phyloP scores from a whole-genome alignment of 2,113 vertebrate species.

The Poicephalus meyeri region DNA sequence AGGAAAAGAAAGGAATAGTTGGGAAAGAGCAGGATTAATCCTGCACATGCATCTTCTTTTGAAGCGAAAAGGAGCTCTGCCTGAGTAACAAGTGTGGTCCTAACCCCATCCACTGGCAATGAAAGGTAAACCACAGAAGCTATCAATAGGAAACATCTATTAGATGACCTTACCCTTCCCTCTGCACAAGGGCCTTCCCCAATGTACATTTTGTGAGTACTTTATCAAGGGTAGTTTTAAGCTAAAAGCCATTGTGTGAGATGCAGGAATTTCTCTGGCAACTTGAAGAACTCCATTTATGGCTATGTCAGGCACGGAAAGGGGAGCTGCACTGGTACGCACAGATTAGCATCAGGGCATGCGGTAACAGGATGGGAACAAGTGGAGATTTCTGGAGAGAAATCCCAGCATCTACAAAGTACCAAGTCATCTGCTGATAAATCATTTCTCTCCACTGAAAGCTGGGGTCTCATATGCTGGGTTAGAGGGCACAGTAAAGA shows the following conservation, averaged over 20 bases:
- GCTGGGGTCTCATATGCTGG: not conserved
- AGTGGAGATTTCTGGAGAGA: not conserved
- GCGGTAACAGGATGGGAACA: not conserved
- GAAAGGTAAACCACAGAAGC: slow-evolving; percentile 54
- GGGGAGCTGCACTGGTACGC: not conserved
- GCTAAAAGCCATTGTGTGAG: not conserved
- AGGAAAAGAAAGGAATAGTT: not conserved
- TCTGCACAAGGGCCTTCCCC: slow-evolving; percentile 1
- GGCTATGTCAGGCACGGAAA: not conserved
- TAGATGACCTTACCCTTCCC: not conserved
- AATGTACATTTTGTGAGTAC: not conserved
- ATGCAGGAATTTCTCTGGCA: not conserved
- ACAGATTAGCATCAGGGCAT: not conserved
- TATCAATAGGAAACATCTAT: slow-evolving; percentile 22
- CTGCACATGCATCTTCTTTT: slow-evolving; percentile 1
- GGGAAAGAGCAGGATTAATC: slow-evolving; percentile 48
- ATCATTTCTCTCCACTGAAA: not conserved
- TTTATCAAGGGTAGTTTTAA: slow-evolving; percentile 11
- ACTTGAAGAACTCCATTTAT: slow-evolving; percentile 9
- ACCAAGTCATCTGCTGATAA: not conserved
- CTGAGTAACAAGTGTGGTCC: slow-evolving; percentile 48
- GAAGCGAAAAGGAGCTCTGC: slow-evolving; percentile 20
- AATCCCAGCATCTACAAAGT: not conserved
- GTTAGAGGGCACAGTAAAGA: not conserved
- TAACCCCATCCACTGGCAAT: slow-evolving; percentile 56